Conservation (phyloP, 1,140 invertebrate species). For the Drosophila neocordata region DNA sequence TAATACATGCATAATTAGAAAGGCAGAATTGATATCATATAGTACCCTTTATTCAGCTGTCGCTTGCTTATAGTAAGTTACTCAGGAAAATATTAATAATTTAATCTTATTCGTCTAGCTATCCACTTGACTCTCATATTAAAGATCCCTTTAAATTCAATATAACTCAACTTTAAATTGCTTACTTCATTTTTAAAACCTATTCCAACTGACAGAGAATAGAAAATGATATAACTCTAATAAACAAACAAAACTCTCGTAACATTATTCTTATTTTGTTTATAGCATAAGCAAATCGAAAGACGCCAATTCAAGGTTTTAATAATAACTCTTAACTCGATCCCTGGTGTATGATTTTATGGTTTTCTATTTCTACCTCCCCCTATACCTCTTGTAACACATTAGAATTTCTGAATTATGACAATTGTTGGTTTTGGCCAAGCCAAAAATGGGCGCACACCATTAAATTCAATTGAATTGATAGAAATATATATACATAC, state of each 20-base stretch:
- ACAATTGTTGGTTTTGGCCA: constrained; percentile 30
- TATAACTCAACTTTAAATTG: too few species aligned
- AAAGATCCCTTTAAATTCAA: too few species aligned
- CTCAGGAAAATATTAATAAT: too few species aligned
- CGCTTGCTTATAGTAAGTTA: too few species aligned
- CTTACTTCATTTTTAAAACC: too few species aligned
- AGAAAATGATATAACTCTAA: not conserved
- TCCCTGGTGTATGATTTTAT: not conserved
- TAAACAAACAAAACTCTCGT: not conserved
- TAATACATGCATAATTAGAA: too few species aligned
- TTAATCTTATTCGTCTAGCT: too few species aligned
- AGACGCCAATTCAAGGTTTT: not conserved
- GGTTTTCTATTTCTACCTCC: not conserved
- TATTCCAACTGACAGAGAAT: not conserved
- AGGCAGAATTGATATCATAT: too few species aligned
- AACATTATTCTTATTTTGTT: constrained; percentile 2
- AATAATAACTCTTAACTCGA: not conserved
- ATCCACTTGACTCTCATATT: too few species aligned
- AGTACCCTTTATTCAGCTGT: too few species aligned
- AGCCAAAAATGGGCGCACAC: constrained; percentile 31
- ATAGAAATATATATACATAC: constrained; percentile 27
- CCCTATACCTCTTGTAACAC: constrained; percentile 14
- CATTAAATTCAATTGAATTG: constrained; percentile 64
- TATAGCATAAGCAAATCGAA: not conserved
- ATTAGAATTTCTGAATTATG: constrained; percentile 38